phyloP scores from a whole-genome alignment of 2,888 invertebrate genomes.

The Proisotoma minuta region DNA sequence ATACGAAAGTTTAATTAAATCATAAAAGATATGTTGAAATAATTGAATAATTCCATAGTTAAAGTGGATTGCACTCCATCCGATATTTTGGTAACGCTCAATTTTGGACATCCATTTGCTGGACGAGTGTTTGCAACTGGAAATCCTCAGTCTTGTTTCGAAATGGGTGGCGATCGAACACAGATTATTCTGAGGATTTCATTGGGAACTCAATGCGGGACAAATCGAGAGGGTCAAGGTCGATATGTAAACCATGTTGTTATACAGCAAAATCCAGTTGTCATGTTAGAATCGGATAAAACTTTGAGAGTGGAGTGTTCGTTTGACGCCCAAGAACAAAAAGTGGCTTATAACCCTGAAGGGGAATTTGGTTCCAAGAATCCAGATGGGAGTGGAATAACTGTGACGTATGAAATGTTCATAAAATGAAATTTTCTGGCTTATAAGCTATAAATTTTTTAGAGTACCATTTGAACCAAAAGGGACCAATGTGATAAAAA shows the following conservation, averaged over 20 bases:
- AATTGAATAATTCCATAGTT: slow-evolving; percentile 56
- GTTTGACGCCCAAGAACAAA: slow-evolving; percentile 53
- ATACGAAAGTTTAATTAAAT: slow-evolving; percentile 2
- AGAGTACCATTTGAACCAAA: slow-evolving; percentile 51
- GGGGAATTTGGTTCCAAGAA: slow-evolving; percentile 48
- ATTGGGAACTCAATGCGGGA: slow-evolving; percentile 54
- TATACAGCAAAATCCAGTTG: slow-evolving; percentile 53
- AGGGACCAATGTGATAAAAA: slow-evolving; percentile 52
- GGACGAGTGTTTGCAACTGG: slow-evolving; percentile 78
- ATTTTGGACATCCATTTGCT: slow-evolving; percentile 54
- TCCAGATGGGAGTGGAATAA: slow-evolving; percentile 49
- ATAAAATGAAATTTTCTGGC: too few species aligned
- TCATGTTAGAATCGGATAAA: slow-evolving; percentile 54
- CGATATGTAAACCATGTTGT: slow-evolving; percentile 53
- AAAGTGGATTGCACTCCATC: slow-evolving; percentile 70
- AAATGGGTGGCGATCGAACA: slow-evolving; percentile 56
- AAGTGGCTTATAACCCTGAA: slow-evolving; percentile 51
- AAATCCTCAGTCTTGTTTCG: slow-evolving; percentile 67
- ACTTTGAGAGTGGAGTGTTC: slow-evolving; percentile 54
- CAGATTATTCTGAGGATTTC: slow-evolving; percentile 60
- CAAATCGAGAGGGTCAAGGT: slow-evolving; percentile 51
- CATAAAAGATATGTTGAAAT: background rate
- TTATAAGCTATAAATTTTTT: slow-evolving; percentile 14
- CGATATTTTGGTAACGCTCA: slow-evolving; percentile 62
- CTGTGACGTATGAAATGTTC: slow-evolving; percentile 52